Conservation (phyloP, 2,797 vertebrate genomes). For the Hybognathus amarus region DNA sequence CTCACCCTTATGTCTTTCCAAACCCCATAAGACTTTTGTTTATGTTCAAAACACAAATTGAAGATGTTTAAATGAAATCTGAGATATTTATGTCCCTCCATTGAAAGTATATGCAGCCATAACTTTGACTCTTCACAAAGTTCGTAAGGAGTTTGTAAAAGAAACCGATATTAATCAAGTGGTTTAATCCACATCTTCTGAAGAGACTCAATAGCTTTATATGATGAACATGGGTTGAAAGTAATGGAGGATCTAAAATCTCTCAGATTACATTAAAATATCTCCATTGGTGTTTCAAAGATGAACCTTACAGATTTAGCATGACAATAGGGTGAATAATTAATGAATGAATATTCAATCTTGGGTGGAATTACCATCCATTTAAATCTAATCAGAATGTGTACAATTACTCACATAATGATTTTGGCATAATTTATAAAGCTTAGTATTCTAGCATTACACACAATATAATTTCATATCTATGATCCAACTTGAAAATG, state of each 20-base stretch:
- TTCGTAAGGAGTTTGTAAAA: neutral
- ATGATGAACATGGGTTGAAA: neutral
- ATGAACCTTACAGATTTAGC: neutral
- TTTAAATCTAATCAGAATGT: neutral
- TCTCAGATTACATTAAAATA: neutral
- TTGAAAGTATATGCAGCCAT: neutral
- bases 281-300: neutral
- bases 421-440: slow-evolving; percentile 11
- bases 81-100: neutral
- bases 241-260: neutral
- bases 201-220: neutral
- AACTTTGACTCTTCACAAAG: neutral
- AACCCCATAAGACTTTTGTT: neutral
- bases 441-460: neutral
- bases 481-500: neutral
- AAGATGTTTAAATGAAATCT: too few relatives aligned
- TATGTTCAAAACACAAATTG: neutral
- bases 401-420: neutral
- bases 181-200: neutral
- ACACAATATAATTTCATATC: neutral
- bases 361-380: neutral
- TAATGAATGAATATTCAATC: neutral
- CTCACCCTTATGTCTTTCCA: neutral
- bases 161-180: neutral
- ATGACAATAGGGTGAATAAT: neutral